phyloP scores from a whole-genome alignment of 2,113 vertebrate genomes.

The Sebastes fasciatus region DNA sequence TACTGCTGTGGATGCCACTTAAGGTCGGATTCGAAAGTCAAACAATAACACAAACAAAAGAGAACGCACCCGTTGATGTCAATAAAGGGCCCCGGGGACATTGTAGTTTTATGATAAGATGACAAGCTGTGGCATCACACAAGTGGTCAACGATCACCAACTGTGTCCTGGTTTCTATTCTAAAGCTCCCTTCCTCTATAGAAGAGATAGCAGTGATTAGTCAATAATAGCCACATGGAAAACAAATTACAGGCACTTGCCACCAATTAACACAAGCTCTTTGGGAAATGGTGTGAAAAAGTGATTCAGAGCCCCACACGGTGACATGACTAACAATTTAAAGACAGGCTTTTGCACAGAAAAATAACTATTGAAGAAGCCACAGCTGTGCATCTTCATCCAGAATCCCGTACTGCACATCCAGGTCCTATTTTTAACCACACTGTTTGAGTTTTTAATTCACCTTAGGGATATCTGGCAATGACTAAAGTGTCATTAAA shows the following conservation, averaged over 20 bases:
- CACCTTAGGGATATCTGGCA: not conserved
- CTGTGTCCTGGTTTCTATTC: conserved; percentile 20
- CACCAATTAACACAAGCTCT: conserved; percentile 53
- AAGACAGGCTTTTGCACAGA: not conserved
- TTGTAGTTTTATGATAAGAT: not conserved
- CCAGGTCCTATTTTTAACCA: not conserved
- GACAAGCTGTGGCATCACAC: conserved; percentile 5
- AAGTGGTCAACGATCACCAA: conserved; percentile 33
- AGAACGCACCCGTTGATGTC: not conserved
- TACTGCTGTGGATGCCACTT: no score
- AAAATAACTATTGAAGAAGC: conserved; percentile 8
- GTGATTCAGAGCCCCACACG: not conserved
- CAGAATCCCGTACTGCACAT: not conserved
- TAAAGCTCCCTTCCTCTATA: conserved; percentile 26
- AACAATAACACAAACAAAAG: no score
- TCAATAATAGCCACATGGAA: conserved; percentile 55
- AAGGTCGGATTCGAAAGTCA: no score
- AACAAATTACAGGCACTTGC: conserved; percentile 67
- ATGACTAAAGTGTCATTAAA: not conserved
- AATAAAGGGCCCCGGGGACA: not conserved
- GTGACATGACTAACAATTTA: conserved; percentile 33
- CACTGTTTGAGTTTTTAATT: not conserved
- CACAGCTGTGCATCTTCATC: conserved; percentile 31
- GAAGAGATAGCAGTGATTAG: conserved; percentile 67
- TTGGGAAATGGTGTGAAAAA: conserved; percentile 31